These are phyloP conservation scores for Aphidoletes aphidimyza DNA, from an alignment of 2,888 invertebrate genomes.

Conservation along the genomic window DNA sequence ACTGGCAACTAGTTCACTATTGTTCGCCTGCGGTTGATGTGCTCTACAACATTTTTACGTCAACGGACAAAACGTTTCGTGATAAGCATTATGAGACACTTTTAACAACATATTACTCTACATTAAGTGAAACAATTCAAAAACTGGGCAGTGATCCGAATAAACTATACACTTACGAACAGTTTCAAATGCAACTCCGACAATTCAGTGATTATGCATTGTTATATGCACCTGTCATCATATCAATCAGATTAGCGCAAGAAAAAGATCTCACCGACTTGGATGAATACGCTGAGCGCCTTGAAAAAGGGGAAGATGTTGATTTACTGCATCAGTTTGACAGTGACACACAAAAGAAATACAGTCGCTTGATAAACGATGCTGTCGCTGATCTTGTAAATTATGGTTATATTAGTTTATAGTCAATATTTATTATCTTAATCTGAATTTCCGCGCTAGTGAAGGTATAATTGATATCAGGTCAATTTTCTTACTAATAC, in stretches of 20 bases:
- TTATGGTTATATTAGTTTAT: no score
- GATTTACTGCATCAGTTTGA: background rate
- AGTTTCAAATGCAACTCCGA: conserved; percentile 59
- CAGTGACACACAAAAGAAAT: background rate
- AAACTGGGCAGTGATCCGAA: conserved; percentile 57
- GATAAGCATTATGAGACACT: conserved; percentile 59
- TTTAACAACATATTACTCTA: background rate
- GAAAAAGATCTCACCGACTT: conserved; percentile 62
- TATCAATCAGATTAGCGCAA: conserved; percentile 59
- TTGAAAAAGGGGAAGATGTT: background rate
- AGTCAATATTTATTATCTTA: no score
- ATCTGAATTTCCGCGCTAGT: no score
- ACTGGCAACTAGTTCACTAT: conserved; percentile 64
- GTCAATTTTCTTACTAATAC: no score
- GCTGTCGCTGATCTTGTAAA: background rate
- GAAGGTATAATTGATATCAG: no score
- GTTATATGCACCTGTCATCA: conserved; percentile 61
- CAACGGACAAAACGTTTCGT: conserved; percentile 61
- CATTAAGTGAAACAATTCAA: conserved; percentile 55
- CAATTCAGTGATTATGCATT: conserved; percentile 62
- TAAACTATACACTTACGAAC: conserved; percentile 6
- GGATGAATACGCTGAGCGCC: conserved; percentile 58
- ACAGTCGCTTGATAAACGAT: background rate
- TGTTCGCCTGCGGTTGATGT: conserved; percentile 63
- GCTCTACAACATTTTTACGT: conserved; percentile 63